Conservation (phyloP, 1,140 invertebrate genomes). For the Drosophila ogumai region DNA sequence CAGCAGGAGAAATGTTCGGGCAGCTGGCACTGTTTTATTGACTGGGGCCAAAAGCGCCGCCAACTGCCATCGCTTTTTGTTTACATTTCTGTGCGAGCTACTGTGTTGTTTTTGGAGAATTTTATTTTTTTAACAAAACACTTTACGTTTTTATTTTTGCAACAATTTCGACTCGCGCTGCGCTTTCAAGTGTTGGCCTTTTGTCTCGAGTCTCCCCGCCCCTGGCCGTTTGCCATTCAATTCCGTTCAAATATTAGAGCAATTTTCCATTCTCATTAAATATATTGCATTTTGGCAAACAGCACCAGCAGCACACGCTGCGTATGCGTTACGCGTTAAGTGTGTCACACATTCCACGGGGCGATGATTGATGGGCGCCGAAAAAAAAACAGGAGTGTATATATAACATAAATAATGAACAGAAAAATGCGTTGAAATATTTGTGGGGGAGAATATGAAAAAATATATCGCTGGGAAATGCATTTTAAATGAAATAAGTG, state of each 20-base stretch:
- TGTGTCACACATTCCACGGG: constrained; percentile 50
- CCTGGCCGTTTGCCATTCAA: constrained; percentile 31
- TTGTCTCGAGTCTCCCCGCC: constrained; percentile 29
- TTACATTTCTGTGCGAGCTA: constrained; percentile 48
- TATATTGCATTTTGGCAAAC: constrained; percentile 39
- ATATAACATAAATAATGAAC: constrained; percentile 36
- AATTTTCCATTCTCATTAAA: constrained; percentile 56
- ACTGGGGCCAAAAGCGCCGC: constrained; percentile 53
- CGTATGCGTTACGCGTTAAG: constrained; percentile 46
- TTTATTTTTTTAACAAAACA: constrained; percentile 72
- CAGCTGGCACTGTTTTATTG: constrained; percentile 76
- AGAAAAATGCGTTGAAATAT: constrained; percentile 27
- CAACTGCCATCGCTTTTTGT: constrained; percentile 61
- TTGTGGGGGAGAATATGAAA: constrained; percentile 5
- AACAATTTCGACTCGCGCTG: constrained; percentile 62
- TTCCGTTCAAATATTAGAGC: constrained; percentile 53
- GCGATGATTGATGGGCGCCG: constrained; percentile 40
- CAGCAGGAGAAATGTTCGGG: constrained; percentile 21
- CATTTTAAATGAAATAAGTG: constrained; percentile 27
- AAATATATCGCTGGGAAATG: constrained; percentile 27
- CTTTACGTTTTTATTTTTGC: constrained; percentile 76
- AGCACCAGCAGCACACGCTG: constrained; percentile 46
- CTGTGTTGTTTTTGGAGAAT: constrained; percentile 78
- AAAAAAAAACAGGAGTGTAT: constrained; percentile 11
- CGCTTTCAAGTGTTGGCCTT: constrained; percentile 69